Percentiles rank a stretch among this genome's conserved stretches.
phyloP scores from a whole-genome alignment of 2,113 vertebrate species.

The Lethenteron reissneri region DNA sequence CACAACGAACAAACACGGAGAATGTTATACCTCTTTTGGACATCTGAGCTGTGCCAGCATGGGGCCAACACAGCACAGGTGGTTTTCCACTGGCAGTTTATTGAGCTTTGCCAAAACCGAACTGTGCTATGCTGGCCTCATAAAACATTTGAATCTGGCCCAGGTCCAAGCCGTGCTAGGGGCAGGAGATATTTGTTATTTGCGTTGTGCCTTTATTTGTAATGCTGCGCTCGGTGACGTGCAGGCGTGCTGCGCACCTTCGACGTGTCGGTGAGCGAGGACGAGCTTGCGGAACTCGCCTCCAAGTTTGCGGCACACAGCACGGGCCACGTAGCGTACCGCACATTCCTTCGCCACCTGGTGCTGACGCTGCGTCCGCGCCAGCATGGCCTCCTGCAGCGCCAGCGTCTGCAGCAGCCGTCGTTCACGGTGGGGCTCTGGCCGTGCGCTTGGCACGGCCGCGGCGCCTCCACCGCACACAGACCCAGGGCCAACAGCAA shows the following conservation, averaged over 20 bases:
- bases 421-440: constrained; percentile 15
- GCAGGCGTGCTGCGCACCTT: constrained; percentile 24
- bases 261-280: constrained; percentile 17
- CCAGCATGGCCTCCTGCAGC: constrained; percentile 14
- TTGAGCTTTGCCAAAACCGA: not conserved
- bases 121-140: no score
- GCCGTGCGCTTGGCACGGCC: constrained; percentile 1
- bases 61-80: no score
- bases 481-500: not conserved
- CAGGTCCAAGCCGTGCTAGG: not conserved
- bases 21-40: no score
- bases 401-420: constrained; percentile 20
- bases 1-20: no score
- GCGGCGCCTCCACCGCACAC: not conserved
- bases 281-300: constrained; percentile 23
- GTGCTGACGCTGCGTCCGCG: constrained; percentile 21
- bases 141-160: not conserved
- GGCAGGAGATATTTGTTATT: not conserved
- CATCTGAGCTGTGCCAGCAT: no score
- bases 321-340: constrained; percentile 23
- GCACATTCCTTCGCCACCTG: constrained; percentile 24
- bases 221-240: constrained; percentile 7
- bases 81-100: not conserved
- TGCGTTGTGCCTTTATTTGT: fast-evolving
- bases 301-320: constrained; percentile 21